Evolutionary conservation across 2,797 vertebrate species (phyloP).

Genomic region (Bucorvus abyssinicus): DNA sequence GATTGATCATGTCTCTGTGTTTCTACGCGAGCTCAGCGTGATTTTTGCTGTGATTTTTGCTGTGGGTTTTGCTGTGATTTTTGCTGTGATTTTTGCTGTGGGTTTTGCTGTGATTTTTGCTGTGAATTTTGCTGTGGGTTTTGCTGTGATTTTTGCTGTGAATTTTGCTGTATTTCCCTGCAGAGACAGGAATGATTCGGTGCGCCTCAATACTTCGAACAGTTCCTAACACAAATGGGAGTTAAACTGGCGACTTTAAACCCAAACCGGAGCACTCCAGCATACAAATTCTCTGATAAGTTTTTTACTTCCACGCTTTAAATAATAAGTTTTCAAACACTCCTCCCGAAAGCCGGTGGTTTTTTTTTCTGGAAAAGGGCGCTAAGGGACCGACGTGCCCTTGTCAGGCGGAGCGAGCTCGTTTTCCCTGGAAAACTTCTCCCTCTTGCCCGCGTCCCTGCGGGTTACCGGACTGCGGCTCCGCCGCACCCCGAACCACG

Average conservation of each 20-base stretch:
- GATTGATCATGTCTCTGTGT: not conserved
- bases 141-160: not conserved
- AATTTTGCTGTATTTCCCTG: not conserved
- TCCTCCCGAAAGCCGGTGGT: not conserved
- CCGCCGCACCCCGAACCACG: not conserved
- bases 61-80: not conserved
- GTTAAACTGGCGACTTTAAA: not conserved
- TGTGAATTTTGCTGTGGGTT: too few relatives aligned
- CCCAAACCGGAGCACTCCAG: not conserved
- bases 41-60: not conserved
- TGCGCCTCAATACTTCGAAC: not conserved
- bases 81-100: not conserved
- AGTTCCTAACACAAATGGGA: not conserved
- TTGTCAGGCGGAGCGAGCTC: not conserved
- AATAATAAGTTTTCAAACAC: not conserved
- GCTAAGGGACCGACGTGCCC: rapidly evolving
- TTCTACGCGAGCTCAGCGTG: rapidly evolving
- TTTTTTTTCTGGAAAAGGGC: not conserved
- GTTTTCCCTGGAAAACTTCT: not conserved
- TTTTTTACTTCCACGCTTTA: not conserved
- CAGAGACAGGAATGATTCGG: rapidly evolving
- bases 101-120: not conserved
- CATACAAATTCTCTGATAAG: not conserved
- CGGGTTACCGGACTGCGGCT: rapidly evolving
- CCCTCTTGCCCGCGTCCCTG: not conserved